A percentile compares a stretch with the other conserved stretches of the same genome.
Evolutionary conservation across 2,797 vertebrate species (phyloP).

Genomic region (Graptemys geographica): DNA sequence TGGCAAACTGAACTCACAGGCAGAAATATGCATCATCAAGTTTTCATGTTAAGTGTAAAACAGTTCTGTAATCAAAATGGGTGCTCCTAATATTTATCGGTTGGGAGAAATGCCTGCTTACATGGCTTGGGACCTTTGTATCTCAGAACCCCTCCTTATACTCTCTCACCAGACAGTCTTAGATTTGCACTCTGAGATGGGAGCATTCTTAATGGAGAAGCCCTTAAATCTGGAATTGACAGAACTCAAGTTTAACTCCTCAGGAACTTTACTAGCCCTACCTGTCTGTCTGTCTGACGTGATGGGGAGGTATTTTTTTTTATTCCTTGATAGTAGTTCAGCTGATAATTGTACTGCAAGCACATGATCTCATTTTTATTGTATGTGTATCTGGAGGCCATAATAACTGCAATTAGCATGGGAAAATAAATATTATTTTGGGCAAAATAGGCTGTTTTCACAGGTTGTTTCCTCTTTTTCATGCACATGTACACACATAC

Average conservation of each 20-base stretch:
- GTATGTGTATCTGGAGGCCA: accelerated
- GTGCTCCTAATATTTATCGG: background rate
- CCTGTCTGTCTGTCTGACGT: background rate
- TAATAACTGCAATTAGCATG: background rate
- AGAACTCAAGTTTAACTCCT: background rate
- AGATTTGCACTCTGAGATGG: background rate
- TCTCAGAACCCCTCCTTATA: background rate
- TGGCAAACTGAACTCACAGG: constrained; percentile 14
- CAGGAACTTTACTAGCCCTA: background rate
- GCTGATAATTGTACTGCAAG: accelerated
- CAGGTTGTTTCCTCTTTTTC: background rate
- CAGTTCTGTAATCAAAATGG: background rate
- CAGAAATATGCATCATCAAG: constrained; percentile 21
- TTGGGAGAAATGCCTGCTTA: background rate
- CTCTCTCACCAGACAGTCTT: background rate
- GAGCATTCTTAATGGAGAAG: background rate
- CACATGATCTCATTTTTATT: background rate
- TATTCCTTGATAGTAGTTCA: background rate
- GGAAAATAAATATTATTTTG: background rate
- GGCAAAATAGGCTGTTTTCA: background rate
- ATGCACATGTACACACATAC: background rate
- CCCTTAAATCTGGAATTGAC: background rate
- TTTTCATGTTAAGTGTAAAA: accelerated
- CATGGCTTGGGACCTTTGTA: accelerated
- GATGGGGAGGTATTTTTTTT: background rate